Evolutionary conservation across 2,888 invertebrate genomes (phyloP).

Genomic region (Melinopterus prodromus): DNA sequence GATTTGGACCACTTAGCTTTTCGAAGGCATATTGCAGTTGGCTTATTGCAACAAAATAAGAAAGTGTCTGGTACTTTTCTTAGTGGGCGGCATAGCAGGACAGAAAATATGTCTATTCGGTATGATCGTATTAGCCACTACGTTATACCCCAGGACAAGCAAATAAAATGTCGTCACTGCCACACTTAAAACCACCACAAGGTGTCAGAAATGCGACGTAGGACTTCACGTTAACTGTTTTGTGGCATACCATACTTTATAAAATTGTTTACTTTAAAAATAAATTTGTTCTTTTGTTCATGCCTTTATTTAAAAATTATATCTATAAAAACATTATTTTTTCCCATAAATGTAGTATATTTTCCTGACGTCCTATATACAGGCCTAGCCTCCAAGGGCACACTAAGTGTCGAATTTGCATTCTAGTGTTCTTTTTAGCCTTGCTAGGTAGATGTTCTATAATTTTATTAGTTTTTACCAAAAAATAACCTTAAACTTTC

Average conservation of each 20-base stretch:
- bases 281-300: background rate
- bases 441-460: too few relatives aligned
- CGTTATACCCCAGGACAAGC: slow-evolving; percentile 37
- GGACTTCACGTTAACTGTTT: slow-evolving; percentile 11
- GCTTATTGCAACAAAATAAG: slow-evolving; percentile 7
- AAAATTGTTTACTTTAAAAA: background rate
- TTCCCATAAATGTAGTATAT: too few relatives aligned
- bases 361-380: too few relatives aligned
- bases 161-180: slow-evolving; percentile 31
- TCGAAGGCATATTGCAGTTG: slow-evolving; percentile 38
- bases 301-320: background rate
- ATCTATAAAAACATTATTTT: background rate
- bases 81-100: background rate
- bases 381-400: too few relatives aligned
- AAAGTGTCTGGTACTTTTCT: background rate
- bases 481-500: too few relatives aligned
- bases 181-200: background rate
- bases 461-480: too few relatives aligned
- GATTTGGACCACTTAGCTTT: slow-evolving; percentile 45
- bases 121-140: slow-evolving; percentile 38
- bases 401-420: too few relatives aligned
- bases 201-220: slow-evolving; percentile 5
- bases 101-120: background rate
- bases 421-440: too few relatives aligned
- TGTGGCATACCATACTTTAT: slow-evolving; percentile 15